These are phyloP conservation scores for Clamator glandarius DNA, from an alignment of 2,797 vertebrate genomes.

Conservation along the genomic window DNA sequence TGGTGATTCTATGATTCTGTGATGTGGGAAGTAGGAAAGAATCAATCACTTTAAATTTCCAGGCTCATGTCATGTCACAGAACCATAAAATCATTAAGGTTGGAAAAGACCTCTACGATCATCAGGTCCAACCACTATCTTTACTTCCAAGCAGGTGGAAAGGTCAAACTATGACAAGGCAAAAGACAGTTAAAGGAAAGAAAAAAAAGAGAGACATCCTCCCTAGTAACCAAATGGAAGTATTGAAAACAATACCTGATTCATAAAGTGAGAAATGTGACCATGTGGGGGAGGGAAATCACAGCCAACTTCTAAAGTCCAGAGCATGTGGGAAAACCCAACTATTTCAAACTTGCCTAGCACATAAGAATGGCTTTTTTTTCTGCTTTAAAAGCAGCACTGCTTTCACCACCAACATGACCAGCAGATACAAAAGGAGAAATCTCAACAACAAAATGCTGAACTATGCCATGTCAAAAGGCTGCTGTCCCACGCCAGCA, in stretches of 20 bases:
- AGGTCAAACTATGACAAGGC: background rate
- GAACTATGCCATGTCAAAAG: constrained; percentile 37
- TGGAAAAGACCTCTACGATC: too few relatives aligned
- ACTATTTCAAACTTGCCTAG: constrained; percentile 40
- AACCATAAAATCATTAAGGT: too few relatives aligned
- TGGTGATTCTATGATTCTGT: too few relatives aligned
- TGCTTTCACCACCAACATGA: constrained; percentile 58
- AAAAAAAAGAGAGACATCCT: background rate
- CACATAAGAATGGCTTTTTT: constrained; percentile 38
- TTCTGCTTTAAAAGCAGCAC: constrained; percentile 28
- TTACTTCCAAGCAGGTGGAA: background rate
- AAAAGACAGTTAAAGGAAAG: background rate
- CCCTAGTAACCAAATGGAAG: background rate
- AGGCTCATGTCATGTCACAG: background rate
- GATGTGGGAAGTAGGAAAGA: background rate
- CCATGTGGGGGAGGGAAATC: background rate
- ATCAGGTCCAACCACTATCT: background rate
- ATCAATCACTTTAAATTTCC: background rate
- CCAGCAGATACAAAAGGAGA: constrained; percentile 58
- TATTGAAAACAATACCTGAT: background rate
- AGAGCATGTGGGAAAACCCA: background rate
- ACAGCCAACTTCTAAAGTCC: background rate
- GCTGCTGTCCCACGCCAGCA: constrained; percentile 25
- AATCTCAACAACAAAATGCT: constrained; percentile 40
- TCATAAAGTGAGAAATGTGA: background rate